Conservation (phyloP, 2,797 vertebrate genomes). For the Melanotaenia pygmaea region DNA sequence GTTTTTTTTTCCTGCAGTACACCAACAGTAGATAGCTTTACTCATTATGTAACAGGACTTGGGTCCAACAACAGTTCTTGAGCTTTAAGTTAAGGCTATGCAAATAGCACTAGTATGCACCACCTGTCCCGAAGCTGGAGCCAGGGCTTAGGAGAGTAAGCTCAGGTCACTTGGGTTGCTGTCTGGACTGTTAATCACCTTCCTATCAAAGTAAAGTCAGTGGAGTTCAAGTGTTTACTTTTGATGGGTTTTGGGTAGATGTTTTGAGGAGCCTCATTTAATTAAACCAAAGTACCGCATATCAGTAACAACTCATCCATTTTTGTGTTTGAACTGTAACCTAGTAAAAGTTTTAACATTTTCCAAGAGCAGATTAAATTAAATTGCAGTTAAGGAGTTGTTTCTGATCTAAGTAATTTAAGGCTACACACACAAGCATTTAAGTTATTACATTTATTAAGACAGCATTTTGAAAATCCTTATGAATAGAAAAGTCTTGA, state of each 20-base stretch:
- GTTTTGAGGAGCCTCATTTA: background rate
- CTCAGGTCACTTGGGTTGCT: constrained; percentile 36
- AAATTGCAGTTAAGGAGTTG: background rate
- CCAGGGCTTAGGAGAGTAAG: constrained; percentile 26
- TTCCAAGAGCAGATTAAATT: background rate
- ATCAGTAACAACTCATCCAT: background rate
- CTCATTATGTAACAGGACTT: constrained; percentile 64
- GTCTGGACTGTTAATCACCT: constrained; percentile 28
- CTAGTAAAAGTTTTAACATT: background rate
- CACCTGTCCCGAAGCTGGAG: constrained; percentile 15
- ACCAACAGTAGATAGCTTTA: constrained; percentile 44
- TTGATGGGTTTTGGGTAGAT: constrained; percentile 12
- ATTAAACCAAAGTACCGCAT: background rate
- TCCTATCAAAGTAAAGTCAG: constrained; percentile 23
- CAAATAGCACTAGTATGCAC: constrained; percentile 45
- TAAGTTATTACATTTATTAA: background rate
- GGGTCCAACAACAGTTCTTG: constrained; percentile 33
- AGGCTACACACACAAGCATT: background rate
- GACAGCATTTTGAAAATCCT: background rate
- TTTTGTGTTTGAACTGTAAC: constrained; percentile 13
- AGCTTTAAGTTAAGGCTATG: constrained; percentile 53
- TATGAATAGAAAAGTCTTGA: background rate
- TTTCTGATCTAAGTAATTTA: background rate
- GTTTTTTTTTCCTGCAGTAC: constrained; percentile 42
- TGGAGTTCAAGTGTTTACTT: constrained; percentile 31